Conservation (phyloP, 1,140 invertebrate species). For the Nephila pilipes region DNA sequence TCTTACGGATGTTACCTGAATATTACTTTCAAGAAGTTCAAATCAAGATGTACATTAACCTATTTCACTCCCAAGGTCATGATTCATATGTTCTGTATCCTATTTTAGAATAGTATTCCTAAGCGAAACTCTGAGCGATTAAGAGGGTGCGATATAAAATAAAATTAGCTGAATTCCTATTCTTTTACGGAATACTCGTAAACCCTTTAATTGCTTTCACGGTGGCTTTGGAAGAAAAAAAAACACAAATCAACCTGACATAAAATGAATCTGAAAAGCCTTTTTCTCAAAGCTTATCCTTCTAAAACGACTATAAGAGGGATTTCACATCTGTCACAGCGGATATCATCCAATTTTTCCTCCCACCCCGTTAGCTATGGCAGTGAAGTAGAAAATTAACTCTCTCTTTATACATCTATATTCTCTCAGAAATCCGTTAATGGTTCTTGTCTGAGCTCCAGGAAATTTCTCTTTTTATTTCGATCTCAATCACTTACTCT, state of each 20-base stretch:
- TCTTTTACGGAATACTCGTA: not conserved
- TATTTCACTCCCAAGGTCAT: too few species aligned
- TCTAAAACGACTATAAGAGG: slow-evolving; percentile 22
- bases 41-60: too few species aligned
- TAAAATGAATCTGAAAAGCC: slow-evolving; percentile 3
- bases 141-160: not conserved
- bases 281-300: slow-evolving; percentile 25
- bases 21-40: too few species aligned
- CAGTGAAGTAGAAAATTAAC: slow-evolving; percentile 71
- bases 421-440: slow-evolving; percentile 72
- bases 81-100: not conserved
- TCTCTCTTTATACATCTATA: slow-evolving; percentile 64
- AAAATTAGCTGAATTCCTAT: not conserved
- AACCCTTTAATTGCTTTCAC: slow-evolving; percentile 23
- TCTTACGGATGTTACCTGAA: too few species aligned
- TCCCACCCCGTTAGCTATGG: slow-evolving; percentile 16
- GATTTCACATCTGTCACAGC: slow-evolving; percentile 48
- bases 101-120: not conserved
- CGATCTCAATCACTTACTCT: slow-evolving; percentile 59
- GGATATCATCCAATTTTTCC: slow-evolving; percentile 60
- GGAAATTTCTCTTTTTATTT: slow-evolving; percentile 68
- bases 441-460: slow-evolving; percentile 52
- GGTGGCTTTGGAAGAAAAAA: not conserved
- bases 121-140: not conserved
- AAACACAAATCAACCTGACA: slow-evolving; percentile 39